Conservation (phyloP, 1,140 invertebrate genomes). For the Drosophila takahashii region DNA sequence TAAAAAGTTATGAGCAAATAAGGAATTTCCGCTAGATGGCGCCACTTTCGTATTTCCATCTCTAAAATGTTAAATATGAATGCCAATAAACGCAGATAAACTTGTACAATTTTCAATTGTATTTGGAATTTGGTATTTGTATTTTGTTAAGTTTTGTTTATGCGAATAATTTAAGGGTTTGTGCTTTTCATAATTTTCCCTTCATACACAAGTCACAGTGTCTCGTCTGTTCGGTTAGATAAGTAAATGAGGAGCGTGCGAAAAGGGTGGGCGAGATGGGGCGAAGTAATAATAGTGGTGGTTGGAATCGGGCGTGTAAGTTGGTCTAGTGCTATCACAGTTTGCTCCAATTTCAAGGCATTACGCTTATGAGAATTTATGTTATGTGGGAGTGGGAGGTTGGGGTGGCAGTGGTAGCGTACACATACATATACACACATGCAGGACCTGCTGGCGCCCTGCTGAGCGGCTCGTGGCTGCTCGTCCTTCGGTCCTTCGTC, state of each 20-base stretch:
- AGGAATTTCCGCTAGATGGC: too few relatives aligned
- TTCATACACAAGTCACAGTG: background rate
- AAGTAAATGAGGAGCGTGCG: conserved; percentile 27
- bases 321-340: conserved; percentile 50
- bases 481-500: conserved; percentile 7
- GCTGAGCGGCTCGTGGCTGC: conserved; percentile 38
- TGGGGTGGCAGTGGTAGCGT: too few relatives aligned
- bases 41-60: too few relatives aligned
- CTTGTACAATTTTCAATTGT: too few relatives aligned
- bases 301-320: conserved; percentile 26
- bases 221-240: conserved; percentile 30
- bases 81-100: too few relatives aligned
- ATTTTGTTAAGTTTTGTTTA: background rate
- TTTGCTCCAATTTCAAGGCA: conserved; percentile 80
- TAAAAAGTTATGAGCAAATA: too few relatives aligned
- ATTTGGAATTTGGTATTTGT: too few relatives aligned
- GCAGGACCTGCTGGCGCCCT: conserved; percentile 53
- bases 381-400: conserved; percentile 45
- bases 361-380: conserved; percentile 83
- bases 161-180: background rate
- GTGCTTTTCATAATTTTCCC: background rate
- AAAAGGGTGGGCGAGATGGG: background rate
- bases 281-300: conserved; percentile 16
- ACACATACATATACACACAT: conserved; percentile 27
- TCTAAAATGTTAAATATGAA: too few relatives aligned